Percentiles rank a stretch among this genome's conserved stretches.
Conservation (phyloP, 1,140 invertebrate species). For the Bombus huntii region DNA sequence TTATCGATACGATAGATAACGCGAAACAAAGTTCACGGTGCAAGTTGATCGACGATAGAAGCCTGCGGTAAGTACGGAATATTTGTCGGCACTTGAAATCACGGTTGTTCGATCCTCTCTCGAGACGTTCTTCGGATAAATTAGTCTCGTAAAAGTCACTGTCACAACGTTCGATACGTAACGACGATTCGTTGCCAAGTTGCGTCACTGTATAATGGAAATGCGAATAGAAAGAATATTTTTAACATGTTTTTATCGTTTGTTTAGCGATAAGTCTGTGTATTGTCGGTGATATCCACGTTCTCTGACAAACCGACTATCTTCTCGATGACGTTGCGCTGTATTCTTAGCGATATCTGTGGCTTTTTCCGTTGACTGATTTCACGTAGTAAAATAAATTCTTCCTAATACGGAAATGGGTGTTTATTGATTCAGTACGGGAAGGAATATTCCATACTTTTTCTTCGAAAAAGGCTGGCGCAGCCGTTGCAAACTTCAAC, state of each 20-base stretch:
- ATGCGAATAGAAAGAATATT: not conserved
- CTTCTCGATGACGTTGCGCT: conserved; percentile 5
- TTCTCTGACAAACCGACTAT: not conserved
- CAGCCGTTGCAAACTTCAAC: not conserved
- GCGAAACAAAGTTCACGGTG: not conserved
- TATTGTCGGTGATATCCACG: conserved; percentile 7
- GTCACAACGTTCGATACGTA: too few species aligned
- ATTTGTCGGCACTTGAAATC: not conserved
- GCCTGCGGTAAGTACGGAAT: not conserved
- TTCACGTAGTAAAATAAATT: not conserved
- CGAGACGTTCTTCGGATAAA: conserved; percentile 11
- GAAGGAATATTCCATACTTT: not conserved
- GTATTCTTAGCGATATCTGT: conserved; percentile 27
- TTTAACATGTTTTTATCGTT: not conserved
- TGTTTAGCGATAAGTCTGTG: conserved; percentile 15
- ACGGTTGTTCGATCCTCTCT: not conserved
- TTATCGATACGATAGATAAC: not conserved
- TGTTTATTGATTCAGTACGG: not conserved
- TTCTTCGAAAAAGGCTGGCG: not conserved
- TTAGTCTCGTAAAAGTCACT: conserved; percentile 5
- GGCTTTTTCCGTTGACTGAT: not conserved
- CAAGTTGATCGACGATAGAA: not conserved
- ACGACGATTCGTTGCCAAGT: not conserved
- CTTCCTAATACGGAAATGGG: not conserved
- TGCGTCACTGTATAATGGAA: not conserved